These are phyloP conservation scores for Furcula furcula DNA, from an alignment of 2,888 invertebrate genomes.

Conservation along the genomic window DNA sequence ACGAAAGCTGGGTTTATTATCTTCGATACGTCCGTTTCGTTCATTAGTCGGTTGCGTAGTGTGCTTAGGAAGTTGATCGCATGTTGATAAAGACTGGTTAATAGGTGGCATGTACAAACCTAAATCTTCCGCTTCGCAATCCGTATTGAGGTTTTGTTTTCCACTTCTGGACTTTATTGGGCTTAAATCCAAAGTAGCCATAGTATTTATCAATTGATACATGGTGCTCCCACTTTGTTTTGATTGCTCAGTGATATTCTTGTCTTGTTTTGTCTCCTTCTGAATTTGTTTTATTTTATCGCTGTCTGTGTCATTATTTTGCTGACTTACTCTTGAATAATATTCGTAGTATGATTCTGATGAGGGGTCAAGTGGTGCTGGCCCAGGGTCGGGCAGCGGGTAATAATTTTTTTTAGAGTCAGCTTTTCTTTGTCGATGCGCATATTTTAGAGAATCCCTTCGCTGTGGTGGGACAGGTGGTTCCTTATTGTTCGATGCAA, in stretches of 20 bases:
- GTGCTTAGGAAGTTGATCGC: conserved; percentile 71
- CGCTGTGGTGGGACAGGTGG: conserved; percentile 70
- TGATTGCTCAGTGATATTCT: conserved; percentile 32
- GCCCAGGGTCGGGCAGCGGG: conserved; percentile 71
- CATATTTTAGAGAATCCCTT: conserved; percentile 77
- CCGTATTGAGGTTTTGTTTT: conserved; percentile 55
- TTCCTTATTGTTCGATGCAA: conserved; percentile 57
- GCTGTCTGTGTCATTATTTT: conserved; percentile 74
- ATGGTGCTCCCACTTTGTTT: conserved; percentile 52
- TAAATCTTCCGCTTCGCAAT: conserved; percentile 72
- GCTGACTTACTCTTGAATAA: conserved; percentile 76
- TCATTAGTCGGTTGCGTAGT: conserved; percentile 61
- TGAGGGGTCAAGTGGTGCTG: conserved; percentile 69
- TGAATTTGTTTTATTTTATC: conserved; percentile 71
- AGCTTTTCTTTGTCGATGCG: conserved; percentile 72
- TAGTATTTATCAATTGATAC: conserved; percentile 73
- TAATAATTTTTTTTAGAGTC: conserved; percentile 69
- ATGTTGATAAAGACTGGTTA: conserved; percentile 70
- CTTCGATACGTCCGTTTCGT: conserved; percentile 68
- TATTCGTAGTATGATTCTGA: conserved; percentile 78
- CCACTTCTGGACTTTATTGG: conserved; percentile 63
- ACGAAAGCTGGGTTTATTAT: conserved; percentile 72
- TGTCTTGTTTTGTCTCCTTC: conserved; percentile 58
- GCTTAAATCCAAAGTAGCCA: conserved; percentile 71
- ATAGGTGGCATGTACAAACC: conserved; percentile 72